Percentiles rank a stretch among this genome's conserved stretches.
Evolutionary conservation across 1,140 invertebrate species (phyloP).

Genomic region (Drosophila pseudoananassae): DNA sequence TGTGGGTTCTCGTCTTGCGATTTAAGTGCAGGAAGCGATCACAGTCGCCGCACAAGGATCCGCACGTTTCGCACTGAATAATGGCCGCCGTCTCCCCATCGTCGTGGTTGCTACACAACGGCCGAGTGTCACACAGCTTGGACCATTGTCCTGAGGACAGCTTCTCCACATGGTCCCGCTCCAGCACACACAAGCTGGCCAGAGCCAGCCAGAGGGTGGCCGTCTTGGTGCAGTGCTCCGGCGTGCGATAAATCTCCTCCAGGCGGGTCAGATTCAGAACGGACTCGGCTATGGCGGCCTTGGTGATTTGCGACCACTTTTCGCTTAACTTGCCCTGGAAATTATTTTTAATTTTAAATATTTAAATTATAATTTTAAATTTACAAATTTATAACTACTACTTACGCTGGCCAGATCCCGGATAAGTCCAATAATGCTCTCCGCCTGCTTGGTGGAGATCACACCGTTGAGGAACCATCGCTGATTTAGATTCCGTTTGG

Average conservation of each 20-base stretch:
- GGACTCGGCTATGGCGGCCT: slow-evolving; percentile 95
- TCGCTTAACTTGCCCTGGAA: slow-evolving; percentile 93
- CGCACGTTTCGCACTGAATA: slow-evolving; percentile 95
- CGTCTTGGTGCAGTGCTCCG: slow-evolving; percentile 91
- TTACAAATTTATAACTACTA: slow-evolving; percentile 7
- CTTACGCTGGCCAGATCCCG: slow-evolving; percentile 96
- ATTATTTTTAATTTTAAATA: not conserved
- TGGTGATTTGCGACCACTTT: slow-evolving; percentile 94
- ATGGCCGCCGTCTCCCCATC: slow-evolving; percentile 97
- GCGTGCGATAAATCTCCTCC: slow-evolving; percentile 89
- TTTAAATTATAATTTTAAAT: too few relatives aligned
- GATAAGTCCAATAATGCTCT: slow-evolving; percentile 94
- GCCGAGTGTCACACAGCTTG: slow-evolving; percentile 84
- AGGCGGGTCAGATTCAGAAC: slow-evolving; percentile 94
- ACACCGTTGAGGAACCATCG: slow-evolving; percentile 94
- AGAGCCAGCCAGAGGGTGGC: slow-evolving; percentile 96
- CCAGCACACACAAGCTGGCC: slow-evolving; percentile 95
- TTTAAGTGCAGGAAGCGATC: slow-evolving; percentile 97
- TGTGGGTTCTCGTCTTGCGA: slow-evolving; percentile 92
- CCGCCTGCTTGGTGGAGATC: slow-evolving; percentile 92
- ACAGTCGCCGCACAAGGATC: slow-evolving; percentile 97
- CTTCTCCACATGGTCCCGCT: slow-evolving; percentile 95
- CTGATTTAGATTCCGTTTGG: slow-evolving; percentile 79
- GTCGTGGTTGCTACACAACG: slow-evolving; percentile 97
- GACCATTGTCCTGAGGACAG: slow-evolving; percentile 90